A percentile compares a stretch with the other conserved stretches of the same genome.
Evolutionary conservation across 1,140 invertebrate species (phyloP).

Genomic region (Zelostemma sp.): DNA sequence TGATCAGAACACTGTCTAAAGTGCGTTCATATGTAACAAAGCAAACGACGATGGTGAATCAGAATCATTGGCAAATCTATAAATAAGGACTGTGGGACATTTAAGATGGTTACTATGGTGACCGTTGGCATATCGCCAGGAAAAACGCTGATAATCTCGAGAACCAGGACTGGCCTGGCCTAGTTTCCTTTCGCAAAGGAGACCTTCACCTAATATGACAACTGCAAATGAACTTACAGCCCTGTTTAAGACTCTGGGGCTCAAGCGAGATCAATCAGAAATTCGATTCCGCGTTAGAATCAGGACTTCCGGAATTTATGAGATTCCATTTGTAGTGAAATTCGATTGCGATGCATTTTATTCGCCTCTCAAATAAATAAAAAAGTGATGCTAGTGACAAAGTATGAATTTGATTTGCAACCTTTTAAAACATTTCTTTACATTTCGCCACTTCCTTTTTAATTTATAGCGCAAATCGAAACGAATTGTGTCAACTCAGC

Average conservation of each 20-base stretch:
- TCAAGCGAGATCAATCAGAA: background rate
- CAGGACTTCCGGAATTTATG: too few species aligned
- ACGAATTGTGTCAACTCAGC: too few species aligned
- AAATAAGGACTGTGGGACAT: conserved; percentile 46
- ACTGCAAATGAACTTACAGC: conserved; percentile 12
- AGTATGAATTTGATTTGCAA: too few species aligned
- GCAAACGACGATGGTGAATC: conserved; percentile 46
- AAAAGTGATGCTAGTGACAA: too few species aligned
- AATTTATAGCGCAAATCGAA: too few species aligned
- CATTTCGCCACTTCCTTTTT: too few species aligned
- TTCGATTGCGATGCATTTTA: too few species aligned
- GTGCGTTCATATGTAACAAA: conserved; percentile 17
- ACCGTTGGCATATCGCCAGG: conserved; percentile 60
- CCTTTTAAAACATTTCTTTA: too few species aligned
- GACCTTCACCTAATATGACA: conserved; percentile 47
- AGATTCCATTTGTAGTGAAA: too few species aligned
- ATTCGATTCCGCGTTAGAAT: too few species aligned
- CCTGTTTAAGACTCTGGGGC: background rate
- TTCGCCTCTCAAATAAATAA: too few species aligned
- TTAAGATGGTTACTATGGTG: conserved; percentile 63
- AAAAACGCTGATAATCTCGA: conserved; percentile 59
- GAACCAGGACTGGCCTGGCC: conserved; percentile 53
- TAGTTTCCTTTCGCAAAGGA: conserved; percentile 43
- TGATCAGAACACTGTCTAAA: conserved; percentile 11
- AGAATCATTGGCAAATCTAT: conserved; percentile 44